phyloP scores from a whole-genome alignment of 2,113 vertebrate genomes.

The Spheniscus mendiculus region DNA sequence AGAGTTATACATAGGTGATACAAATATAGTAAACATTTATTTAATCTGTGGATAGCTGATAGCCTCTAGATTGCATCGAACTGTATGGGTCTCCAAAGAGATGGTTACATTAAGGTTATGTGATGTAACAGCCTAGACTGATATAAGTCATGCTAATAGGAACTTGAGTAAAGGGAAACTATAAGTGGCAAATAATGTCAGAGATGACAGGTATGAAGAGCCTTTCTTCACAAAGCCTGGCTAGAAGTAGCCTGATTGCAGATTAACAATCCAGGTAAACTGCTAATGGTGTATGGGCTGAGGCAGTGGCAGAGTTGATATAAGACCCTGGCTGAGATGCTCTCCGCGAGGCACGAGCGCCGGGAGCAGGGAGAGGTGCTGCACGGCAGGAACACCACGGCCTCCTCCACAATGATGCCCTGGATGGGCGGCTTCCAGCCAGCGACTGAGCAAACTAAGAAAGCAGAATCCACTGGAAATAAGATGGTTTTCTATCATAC shows the following conservation, averaged over 20 bases:
- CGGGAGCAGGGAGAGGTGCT: not conserved
- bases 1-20: not conserved
- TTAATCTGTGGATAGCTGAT: not conserved
- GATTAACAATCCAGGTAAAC: not conserved
- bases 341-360: accelerated
- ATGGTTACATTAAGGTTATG: not conserved
- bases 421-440: not conserved
- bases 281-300: not conserved
- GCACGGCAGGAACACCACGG: not conserved
- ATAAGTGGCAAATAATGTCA: not conserved
- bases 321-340: not conserved
- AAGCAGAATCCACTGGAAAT: not conserved
- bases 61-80: not conserved
- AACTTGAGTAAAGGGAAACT: not conserved
- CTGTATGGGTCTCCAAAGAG: not conserved
- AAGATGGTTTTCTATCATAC: not conserved
- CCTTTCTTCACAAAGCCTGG: not conserved
- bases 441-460: not conserved
- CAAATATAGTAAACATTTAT: not conserved
- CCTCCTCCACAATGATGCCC: not conserved
- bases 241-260: not conserved
- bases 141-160: not conserved
- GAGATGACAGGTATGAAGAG: not conserved
- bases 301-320: accelerated
- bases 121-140: not conserved